Evolutionary conservation across 2,797 vertebrate genomes (phyloP), one percentile per base, ranked within the genome.

Genomic region (Sciurus vulgaris): DNA sequence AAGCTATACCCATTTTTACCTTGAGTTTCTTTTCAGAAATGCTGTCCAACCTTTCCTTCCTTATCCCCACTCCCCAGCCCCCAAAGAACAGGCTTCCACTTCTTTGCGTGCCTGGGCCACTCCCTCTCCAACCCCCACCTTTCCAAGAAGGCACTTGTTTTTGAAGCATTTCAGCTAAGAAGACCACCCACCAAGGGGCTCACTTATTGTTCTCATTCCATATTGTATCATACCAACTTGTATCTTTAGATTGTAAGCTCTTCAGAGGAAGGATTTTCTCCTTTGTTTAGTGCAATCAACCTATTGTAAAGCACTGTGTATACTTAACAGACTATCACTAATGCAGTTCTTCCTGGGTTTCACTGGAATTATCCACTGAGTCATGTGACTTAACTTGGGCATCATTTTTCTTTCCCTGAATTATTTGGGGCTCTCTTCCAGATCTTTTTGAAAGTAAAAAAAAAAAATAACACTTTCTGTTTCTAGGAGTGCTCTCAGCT

Each of bases 241-340:
- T 93, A 82, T 90, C 85, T 96, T 97, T 90, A 97, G 92, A 96
- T n/a, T 95, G 35, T 91, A 94, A 96, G 63, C 90, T 97, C 73
- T 78, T 93, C 69, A 70, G 93, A 96, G 82, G 96, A 96, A 97
- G 93, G 92, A 97, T 97, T 98, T 97, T 93, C 91, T 95, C 79
- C 81, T 97, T 97, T 98, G 94, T 97, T 98, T 96, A 89, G 85
- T 93, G 89, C 83, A 95, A 88, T 97, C 94, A 95, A 92, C 61
- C 56, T 96, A 95, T 95, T 92, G 76, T 97, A 93, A 96, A 94
- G 88, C 81, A 84, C 73, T 94, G 90, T 97, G 73, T 86, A 94
- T 91, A 92, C 93, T 97, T 97, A 72, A 61, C 33, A 95, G 92
- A 91, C 78, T 95, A 96, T 91, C 78, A 95, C 93, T 97, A 97